Base-by-base conservation (phyloP, 2,797 vertebrate genomes). In the Propithecus perrieri region DNA sequence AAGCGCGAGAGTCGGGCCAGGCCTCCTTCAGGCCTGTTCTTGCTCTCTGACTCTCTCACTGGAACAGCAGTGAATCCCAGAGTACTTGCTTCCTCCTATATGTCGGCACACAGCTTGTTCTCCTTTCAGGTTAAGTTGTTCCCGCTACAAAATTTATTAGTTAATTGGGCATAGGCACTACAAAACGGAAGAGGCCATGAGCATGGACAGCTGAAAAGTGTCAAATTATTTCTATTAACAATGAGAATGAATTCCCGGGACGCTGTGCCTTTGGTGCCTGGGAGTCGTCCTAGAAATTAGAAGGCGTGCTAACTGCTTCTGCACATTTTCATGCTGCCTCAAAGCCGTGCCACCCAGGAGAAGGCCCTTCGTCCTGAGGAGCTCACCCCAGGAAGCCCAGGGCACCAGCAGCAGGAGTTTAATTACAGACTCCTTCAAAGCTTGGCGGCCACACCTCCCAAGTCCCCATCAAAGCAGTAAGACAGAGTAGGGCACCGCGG, bases 401-500 rank as follows among this genome's bases (percentile, higher is more conserved):
- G 86, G 78, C 89, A 94, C 69, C 83, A 48, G 55, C 4, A 1
- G 46, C 35, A 35, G 55, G 33, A 79, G 67, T 81, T 97, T 97
- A 97, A 98, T 95, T 96, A 96, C 5, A 59, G 57, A 12, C 7
- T 22, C 53, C 57, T 38, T 78, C 95, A 95, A 91, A 97, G 85
- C 63, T 72, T 53, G 90, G 96, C 86, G 96, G 84, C 93, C 46
- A 7, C 30, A 2, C 94, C 48, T 96, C 96, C 94, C 91, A 85
- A 95, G 93, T 95, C 97, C 96, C 95, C 96, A 83, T 78, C 93
- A 96, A 97, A 97, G 97, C 96, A 80, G 30, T 75, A 97, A 81
- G 93, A 96, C 96, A 98, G 95, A 97, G 96, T 81, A 96, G 33
- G 92, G 59, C 96, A 97, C n/a, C 1, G 83, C 80, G 88, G 93